phyloP scores from a whole-genome alignment of 1,140 invertebrate species.

The Drosophila ohnishii region DNA sequence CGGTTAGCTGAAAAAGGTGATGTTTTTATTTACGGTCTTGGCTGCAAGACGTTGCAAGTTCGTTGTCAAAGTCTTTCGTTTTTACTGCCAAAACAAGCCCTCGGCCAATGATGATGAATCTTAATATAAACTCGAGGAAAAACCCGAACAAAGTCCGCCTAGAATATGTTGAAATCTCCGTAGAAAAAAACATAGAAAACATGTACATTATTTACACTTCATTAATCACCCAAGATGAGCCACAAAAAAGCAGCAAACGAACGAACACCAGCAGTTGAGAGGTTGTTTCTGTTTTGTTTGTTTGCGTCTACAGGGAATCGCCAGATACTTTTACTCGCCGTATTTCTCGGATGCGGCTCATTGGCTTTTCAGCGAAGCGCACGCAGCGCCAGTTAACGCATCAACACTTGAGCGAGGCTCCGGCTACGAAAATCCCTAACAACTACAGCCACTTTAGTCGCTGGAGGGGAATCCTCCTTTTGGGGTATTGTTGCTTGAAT shows the following conservation, averaged over 20 bases:
- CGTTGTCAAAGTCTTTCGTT: constrained; percentile 75
- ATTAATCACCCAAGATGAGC: constrained; percentile 73
- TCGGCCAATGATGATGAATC: constrained; percentile 14
- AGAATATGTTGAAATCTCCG: constrained; percentile 75
- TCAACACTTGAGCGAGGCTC: constrained; percentile 73
- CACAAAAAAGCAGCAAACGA: constrained; percentile 52
- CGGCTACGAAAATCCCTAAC: constrained; percentile 35
- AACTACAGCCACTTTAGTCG: constrained; percentile 20
- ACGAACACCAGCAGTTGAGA: constrained; percentile 41
- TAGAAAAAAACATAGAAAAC: constrained; percentile 56
- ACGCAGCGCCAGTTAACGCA: constrained; percentile 78
- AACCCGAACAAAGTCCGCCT: constrained; percentile 42
- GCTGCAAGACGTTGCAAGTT: constrained; percentile 50
- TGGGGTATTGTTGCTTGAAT: constrained; percentile 76
- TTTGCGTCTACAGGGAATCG: constrained; percentile 40
- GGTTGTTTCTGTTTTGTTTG: constrained; percentile 41
- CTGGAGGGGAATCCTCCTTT: constrained; percentile 27
- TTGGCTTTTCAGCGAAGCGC: constrained; percentile 77
- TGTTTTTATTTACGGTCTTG: constrained; percentile 37
- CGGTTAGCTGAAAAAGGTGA: constrained; percentile 32
- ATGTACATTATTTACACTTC: constrained; percentile 78
- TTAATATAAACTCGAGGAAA: constrained; percentile 13
- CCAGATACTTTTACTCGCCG: constrained; percentile 68
- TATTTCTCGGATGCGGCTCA: constrained; percentile 67
- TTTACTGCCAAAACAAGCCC: constrained; percentile 52